Conservation (phyloP, 2,888 invertebrate genomes). For the Drosophila atripex region DNA sequence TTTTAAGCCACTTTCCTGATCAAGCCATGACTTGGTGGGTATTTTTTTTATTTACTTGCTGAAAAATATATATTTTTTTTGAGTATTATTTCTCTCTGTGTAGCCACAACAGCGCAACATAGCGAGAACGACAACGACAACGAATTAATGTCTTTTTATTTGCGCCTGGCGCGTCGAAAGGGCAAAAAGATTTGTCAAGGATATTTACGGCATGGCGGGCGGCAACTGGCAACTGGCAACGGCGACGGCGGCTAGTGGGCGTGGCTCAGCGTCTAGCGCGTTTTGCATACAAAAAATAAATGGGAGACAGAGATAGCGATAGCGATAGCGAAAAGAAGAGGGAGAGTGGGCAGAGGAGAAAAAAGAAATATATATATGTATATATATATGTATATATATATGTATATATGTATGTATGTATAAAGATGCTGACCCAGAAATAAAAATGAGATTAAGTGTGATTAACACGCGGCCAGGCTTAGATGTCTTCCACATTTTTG, state of each 20-base stretch:
- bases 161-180: slow-evolving; percentile 72
- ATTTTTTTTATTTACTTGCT: neutral
- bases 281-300: slow-evolving; percentile 40
- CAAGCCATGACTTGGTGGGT: neutral
- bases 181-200: slow-evolving; percentile 78
- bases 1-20: neutral
- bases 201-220: slow-evolving; percentile 60
- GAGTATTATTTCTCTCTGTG: slow-evolving; percentile 2
- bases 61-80: too few relatives aligned
- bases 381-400: slow-evolving; percentile 46
- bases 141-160: slow-evolving; percentile 78
- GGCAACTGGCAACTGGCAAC: slow-evolving; percentile 14
- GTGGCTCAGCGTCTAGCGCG: slow-evolving; percentile 49
- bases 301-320: neutral
- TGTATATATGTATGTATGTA: too few relatives aligned
- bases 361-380: slow-evolving; percentile 38
- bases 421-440: slow-evolving; percentile 81
- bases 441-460: slow-evolving; percentile 81
- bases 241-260: slow-evolving; percentile 28
- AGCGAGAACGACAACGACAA: slow-evolving; percentile 57
- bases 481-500: slow-evolving; percentile 43
- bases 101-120: slow-evolving; percentile 14
- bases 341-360: slow-evolving; percentile 2
- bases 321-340: slow-evolving; percentile 1
- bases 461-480: slow-evolving; percentile 75